Evolutionary conservation across 2,888 invertebrate species (phyloP), one percentile per base, ranked within the genome.

Genomic region (Nycteola revayana): DNA sequence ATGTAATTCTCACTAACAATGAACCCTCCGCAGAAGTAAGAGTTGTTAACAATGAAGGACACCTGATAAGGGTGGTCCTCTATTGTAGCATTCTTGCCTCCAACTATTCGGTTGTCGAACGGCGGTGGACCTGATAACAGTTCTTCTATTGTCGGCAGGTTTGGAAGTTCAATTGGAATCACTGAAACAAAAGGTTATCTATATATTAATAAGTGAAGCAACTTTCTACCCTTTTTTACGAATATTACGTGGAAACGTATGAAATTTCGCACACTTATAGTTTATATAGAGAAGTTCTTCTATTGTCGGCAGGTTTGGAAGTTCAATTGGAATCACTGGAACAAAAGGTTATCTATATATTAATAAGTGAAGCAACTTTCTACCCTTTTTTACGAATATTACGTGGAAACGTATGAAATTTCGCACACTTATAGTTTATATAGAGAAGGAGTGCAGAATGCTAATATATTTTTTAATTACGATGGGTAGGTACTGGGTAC

Each of bases 1-100:
- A 90, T 80, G 41, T 80, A 86, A 8, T 72, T 64, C 28, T 79
- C 65, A 29, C 81, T 87, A 25, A 90, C 60, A 5, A 90, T 86
- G 37, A 84, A 81, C 0, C 90, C 89, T 0, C 90, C 90, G 30
- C 90, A 90, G 49, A 82, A 81, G 40, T 75, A 89, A 0, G 71
- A 69, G 29, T 81, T 75, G 54, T 83, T 76, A 3, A 75, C 79
- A 11, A 84, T 70, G 10, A 89, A 80, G 0, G 88, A 88, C 2
- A 85, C 81, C 54, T 89, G 89, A 53, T 82, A 75, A 0, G 89
- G 89, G 32, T 81, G 73, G 18, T 85, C 76, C 10, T 75, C 75
- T 10, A 81, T 82, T 5, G 53, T 46, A 0, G 89, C 75, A 30
- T 78, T 75, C 22, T 78, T 57, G 0, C 90, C 90, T 0, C 86